Conservation (phyloP, 2,113 vertebrate species). For the Nesospiza acunhae region DNA sequence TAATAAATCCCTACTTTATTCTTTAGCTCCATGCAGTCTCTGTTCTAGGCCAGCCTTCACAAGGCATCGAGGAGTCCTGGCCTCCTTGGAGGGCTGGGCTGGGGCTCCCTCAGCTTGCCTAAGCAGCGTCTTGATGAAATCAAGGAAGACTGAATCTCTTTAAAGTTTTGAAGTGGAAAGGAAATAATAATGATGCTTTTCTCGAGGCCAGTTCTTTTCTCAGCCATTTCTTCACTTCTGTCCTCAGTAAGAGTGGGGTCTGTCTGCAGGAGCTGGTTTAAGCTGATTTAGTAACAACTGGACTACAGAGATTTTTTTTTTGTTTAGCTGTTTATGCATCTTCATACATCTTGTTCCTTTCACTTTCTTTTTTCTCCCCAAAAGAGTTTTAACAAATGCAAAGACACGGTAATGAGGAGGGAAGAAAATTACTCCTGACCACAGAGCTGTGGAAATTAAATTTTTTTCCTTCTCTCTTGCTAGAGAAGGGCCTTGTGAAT, state of each 20-base stretch:
- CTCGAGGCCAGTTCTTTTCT: background rate
- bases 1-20: background rate
- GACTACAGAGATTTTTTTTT: background rate
- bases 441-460: background rate
- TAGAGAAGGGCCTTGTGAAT: background rate
- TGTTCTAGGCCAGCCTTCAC: background rate
- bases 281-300: background rate
- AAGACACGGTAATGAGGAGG: background rate
- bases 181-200: background rate
- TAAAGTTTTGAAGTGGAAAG: background rate
- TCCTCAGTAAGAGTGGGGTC: background rate
- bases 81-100: background rate
- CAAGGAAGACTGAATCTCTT: background rate
- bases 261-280: background rate
- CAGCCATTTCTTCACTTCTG: background rate
- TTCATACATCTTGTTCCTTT: background rate
- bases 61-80: background rate
- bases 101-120: background rate
- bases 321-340: background rate
- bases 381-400: background rate
- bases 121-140: constrained; percentile 9
- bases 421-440: background rate
- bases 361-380: background rate
- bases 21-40: background rate
- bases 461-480: background rate